Evolutionary conservation across 2,797 vertebrate genomes (phyloP).

Genomic region (Lophius americanus): DNA sequence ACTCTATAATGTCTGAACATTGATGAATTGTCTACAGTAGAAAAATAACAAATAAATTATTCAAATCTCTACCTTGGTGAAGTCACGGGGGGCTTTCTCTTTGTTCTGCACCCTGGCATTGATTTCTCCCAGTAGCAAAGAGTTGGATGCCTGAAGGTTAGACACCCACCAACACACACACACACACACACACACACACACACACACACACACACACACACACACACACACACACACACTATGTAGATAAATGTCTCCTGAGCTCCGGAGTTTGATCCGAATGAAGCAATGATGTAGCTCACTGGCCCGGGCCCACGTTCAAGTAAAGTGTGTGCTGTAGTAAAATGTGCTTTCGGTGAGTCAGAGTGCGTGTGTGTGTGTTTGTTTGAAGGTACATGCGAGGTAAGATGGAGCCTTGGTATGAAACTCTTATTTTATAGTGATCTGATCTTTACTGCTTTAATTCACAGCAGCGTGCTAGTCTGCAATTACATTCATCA

Average conservation of each 20-base stretch:
- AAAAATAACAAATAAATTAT: slow-evolving; percentile 66
- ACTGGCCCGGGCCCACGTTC: slow-evolving; percentile 69
- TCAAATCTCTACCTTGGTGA: slow-evolving; percentile 64
- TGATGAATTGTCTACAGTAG: slow-evolving; percentile 47
- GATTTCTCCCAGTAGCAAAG: slow-evolving; percentile 67
- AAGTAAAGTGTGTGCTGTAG: slow-evolving; percentile 53
- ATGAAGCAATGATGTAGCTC: slow-evolving; percentile 84
- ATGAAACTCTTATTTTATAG: slow-evolving; percentile 33
- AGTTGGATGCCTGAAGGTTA: slow-evolving; percentile 67
- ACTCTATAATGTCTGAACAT: slow-evolving; percentile 17
- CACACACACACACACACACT: slow-evolving; percentile 27
- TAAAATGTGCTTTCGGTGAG: slow-evolving; percentile 48
- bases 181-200: slow-evolving; percentile 57
- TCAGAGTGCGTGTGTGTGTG: slow-evolving; percentile 16
- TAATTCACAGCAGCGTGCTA: slow-evolving; percentile 34
- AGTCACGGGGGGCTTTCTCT: slow-evolving; percentile 46
- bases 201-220: slow-evolving; percentile 56
- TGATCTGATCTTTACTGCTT: slow-evolving; percentile 35
- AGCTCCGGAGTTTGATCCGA: slow-evolving; percentile 77
- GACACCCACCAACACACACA: slow-evolving; percentile 60
- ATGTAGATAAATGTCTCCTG: slow-evolving; percentile 82
- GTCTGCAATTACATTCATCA: slow-evolving; percentile 20
- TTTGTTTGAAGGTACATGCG: neutral
- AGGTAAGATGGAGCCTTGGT: neutral
- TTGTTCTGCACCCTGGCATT: slow-evolving; percentile 67